Base-by-base conservation (phyloP, 2,797 vertebrate genomes). In the Anabas testudineus region DNA sequence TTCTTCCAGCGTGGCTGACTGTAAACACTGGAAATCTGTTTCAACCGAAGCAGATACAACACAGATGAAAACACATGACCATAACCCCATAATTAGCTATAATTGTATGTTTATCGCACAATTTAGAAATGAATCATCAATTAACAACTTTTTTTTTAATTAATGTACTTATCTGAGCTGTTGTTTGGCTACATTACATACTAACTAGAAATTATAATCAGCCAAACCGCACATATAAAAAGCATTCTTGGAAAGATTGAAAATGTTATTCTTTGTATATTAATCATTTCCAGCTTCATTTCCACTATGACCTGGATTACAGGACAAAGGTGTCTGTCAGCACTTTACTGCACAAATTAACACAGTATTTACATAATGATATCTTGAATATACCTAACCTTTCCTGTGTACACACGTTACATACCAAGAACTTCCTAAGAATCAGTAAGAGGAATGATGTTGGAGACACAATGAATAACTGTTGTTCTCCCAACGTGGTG, bases 351-450 rank as follows among this genome's bases (percentile, higher is more conserved):
- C 45, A 4, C 41, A 55, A 43, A 66, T 45, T 37, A 48, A 43
- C 15, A 5, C 32, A 14, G 13, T 39, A 15, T 57, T 37, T 49
- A 10, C 7, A 14, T 30, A 16, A 18, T 34, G 22, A 62, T 41
- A 45, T 63, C 28, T 26, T 55, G 2, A 69, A 63, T 22, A 26
- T 21, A 19, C 45, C 30, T 18, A 37, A 72, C 18, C 19, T 53
- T 61, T 67, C 19, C 26, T 24, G 18, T 67, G 46, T 63, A 37
- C 53, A 51, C 28, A 7, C 1, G 0, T 15, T 28, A 1, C 24
- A 54, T 59, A 68, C 47, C 32, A 12, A 67, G 68, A 80, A 48
- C 15, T 59, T 63, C 21, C 67, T 37, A 5, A 75, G 70, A 71
- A 65, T 34, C 28, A 28, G 9, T 24, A 37, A 26, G n/a, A 52